phyloP scores from a whole-genome alignment of 2,888 invertebrate species.

The Euphydryas editha region DNA sequence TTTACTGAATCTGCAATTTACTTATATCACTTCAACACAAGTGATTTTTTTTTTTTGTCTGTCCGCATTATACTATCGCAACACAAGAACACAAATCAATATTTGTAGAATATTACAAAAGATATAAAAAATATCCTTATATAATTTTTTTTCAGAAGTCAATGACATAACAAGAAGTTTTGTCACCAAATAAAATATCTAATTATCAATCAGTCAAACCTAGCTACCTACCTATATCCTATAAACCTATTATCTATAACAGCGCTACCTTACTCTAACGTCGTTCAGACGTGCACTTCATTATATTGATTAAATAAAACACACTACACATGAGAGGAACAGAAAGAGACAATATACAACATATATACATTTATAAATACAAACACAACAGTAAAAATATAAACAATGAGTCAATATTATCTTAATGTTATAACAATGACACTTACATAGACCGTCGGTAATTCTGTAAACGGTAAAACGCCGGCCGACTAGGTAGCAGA shows the following conservation, averaged over 20 bases:
- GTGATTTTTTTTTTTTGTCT: no score
- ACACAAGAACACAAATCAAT: background rate
- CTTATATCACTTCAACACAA: no score
- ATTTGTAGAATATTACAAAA: background rate
- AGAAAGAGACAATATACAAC: conserved; percentile 37
- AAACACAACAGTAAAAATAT: conserved; percentile 5
- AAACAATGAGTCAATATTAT: conserved; percentile 14
- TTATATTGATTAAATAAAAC: conserved; percentile 37
- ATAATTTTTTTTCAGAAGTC: no score
- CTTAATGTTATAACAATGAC: conserved; percentile 23
- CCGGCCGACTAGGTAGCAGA: conserved; percentile 48
- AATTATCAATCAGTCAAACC: conserved; percentile 14
- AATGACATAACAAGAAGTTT: background rate
- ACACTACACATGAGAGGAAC: conserved; percentile 16
- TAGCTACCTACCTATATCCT: no score
- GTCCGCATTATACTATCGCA: no score
- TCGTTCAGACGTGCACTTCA: conserved; percentile 28
- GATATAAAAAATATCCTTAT: no score
- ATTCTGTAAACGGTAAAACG: conserved; percentile 40
- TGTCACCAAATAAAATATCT: background rate
- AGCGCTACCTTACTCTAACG: conserved; percentile 31
- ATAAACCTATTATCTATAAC: conserved; percentile 17
- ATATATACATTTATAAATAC: conserved; percentile 13
- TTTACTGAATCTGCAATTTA: no score
- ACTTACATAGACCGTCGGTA: conserved; percentile 33